These are phyloP conservation scores for Oostethus manadensis DNA, from an alignment of 2,113 vertebrate genomes.

Conservation along the genomic window DNA sequence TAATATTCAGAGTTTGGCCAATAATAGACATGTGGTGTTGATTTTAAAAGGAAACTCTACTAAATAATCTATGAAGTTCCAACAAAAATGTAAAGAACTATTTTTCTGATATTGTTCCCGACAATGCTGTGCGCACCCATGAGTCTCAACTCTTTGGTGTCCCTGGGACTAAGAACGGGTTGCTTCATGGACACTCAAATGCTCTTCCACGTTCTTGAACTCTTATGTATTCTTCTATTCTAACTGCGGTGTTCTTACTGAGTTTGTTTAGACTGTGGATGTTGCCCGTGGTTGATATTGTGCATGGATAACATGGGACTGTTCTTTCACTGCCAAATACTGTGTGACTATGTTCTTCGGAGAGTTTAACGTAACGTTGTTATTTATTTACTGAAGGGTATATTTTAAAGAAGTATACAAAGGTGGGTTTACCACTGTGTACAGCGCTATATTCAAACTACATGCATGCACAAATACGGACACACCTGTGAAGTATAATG, in stretches of 20 bases:
- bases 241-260: constrained; percentile 65
- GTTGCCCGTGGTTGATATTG: constrained; percentile 68
- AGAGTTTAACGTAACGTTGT: constrained; percentile 60
- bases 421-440: constrained; percentile 32
- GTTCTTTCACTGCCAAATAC: constrained; percentile 73
- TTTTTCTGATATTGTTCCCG: constrained; percentile 61
- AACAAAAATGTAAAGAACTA: constrained; percentile 60
- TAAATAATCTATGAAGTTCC: constrained; percentile 47
- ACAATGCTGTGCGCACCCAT: constrained; percentile 66
- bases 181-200: constrained; percentile 37
- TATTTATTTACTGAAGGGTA: constrained; percentile 40
- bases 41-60: constrained; percentile 48
- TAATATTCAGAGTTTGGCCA: constrained; percentile 51
- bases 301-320: constrained; percentile 71
- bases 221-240: constrained; percentile 57
- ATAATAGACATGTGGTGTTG: constrained; percentile 56
- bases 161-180: constrained; percentile 53
- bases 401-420: background rate
- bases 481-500: constrained; percentile 6
- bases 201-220: constrained; percentile 59
- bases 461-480: constrained; percentile 18
- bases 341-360: constrained; percentile 66
- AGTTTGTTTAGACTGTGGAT: constrained; percentile 64
- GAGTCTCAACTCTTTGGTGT: constrained; percentile 64
- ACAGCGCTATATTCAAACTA: constrained; percentile 35